Evolutionary conservation across 2,888 invertebrate species (phyloP), one percentile per base, ranked within the genome.

Genomic region (Phoronis australis): DNA sequence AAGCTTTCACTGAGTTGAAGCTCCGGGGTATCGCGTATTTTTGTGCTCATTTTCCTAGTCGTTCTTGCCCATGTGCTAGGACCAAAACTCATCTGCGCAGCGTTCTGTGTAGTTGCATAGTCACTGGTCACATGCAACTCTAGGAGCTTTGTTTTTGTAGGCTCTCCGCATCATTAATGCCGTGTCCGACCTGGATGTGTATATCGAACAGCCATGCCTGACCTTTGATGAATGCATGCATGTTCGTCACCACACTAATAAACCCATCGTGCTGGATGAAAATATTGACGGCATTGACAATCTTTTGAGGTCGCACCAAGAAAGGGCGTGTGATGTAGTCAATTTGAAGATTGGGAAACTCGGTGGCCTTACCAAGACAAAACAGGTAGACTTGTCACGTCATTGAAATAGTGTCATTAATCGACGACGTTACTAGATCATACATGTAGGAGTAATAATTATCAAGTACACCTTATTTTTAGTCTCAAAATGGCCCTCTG

Each of bases 311-410:
- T 39, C 41, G 12, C 37, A 39, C n/a, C 20, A 35, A 18, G 54
- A 52, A 35, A 31, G 31, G 18, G 51, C 54, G 18, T 51, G 51
- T 3, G 54, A 54, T 41, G 51, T 48, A 12, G 47, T 54, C 25
- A 54, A 54, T 35, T 15, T 54, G 4, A 54, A 54, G 40, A 54
- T 54, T 40, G 46, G 52, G 25, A 54, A 54, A 49, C 39, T 54
- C 4, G 54, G 54, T 3, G 54, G 54, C 6, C 26, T 54, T 1
- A 52, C 54, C 2, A 54, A 54, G 40, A 22, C 49, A 2, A 52
- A 46, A 23, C 54, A 52, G 52, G 52, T 54, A 45, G 18, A 24
- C 20, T 31, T 15, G 6, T 31, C 31, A 31, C 31, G 6, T 31
- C 9, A 15, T 12, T 12, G 6, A 31, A 31, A 31, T 31, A 31